Evolutionary conservation across 2,888 invertebrate genomes (phyloP).

Genomic region (Leptogaster cylindrica): DNA sequence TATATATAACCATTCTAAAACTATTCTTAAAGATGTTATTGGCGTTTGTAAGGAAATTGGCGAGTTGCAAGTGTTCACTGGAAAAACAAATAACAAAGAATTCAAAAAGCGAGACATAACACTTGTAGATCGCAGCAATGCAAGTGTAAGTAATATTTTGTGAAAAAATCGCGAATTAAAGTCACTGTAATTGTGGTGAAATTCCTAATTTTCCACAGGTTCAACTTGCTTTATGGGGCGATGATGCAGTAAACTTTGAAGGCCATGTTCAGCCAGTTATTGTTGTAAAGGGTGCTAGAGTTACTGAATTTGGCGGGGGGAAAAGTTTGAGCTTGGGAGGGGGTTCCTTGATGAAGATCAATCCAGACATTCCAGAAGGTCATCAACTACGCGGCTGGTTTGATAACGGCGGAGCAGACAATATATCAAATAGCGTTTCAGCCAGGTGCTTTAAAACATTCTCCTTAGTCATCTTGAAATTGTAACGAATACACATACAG

Average conservation of each 20-base stretch:
- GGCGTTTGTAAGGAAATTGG: conserved; percentile 80
- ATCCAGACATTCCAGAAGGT: conserved; percentile 90
- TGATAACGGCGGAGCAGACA: conserved; percentile 74
- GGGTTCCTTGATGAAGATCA: conserved; percentile 73
- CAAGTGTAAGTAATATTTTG: conserved; percentile 65
- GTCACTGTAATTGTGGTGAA: too few relatives aligned
- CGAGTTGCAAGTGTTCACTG: conserved; percentile 76
- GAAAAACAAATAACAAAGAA: conserved; percentile 78
- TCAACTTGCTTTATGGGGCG: conserved; percentile 89
- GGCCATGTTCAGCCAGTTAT: conserved; percentile 79
- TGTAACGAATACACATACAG: conserved; percentile 49
- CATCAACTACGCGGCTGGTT: conserved; percentile 91
- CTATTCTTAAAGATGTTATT: conserved; percentile 73
- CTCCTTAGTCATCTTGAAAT: neutral
- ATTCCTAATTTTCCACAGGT: conserved; percentile 62
- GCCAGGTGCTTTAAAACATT: conserved; percentile 62
- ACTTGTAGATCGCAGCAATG: conserved; percentile 83
- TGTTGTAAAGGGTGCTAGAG: conserved; percentile 81
- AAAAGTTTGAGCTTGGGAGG: conserved; percentile 70
- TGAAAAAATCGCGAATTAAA: too few relatives aligned
- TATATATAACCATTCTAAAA: neutral
- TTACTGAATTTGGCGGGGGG: conserved; percentile 88
- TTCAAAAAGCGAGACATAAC: conserved; percentile 87
- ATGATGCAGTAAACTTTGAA: conserved; percentile 84
- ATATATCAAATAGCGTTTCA: conserved; percentile 71